Base-by-base conservation (phyloP, 2,113 vertebrate genomes). In the Poeciliopsis prolifica region DNA sequence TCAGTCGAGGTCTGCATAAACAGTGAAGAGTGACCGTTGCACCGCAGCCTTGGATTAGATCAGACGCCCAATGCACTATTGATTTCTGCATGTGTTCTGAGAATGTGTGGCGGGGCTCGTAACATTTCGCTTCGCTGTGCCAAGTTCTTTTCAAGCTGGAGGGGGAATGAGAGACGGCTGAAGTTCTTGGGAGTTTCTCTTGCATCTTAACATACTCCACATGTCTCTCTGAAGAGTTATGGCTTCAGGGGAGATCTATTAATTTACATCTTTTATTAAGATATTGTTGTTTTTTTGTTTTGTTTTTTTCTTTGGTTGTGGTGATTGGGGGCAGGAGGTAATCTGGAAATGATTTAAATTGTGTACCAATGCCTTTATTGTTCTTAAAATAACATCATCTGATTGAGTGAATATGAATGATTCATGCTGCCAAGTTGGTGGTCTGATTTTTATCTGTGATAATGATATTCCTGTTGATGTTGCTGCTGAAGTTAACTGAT, bases 181-280 rank as follows among this genome's bases (percentile, higher is more conserved):
- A 80, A 74, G 71, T 74, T 37, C 69, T 72, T 35, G 58, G 40
- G 14, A 63, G 19, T 62, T 62, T 84, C 76, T 68, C 40, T 76
- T 37, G 72, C 22, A 0, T 78, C 66, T 37, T 89, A 91, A 92
- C 81, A n/a, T 71, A 13, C 81, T 78, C 82, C 90, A 89, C 66
- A 90, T 93, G 90, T 88, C 79, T 63, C 69, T 66, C 33, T 72
- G 51, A 76, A 63, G 63, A 75, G 22, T 72, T 65, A 15, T 75
- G 77, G 7, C 77, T 51, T 70, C 65, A 26, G 48, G 63, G 72
- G 58, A 26, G 51, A 68, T 77, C 79, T 75, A 81, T 80, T 83
- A 85, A 84, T 83, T 77, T 44, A 10, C 5, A 26, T 63, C 1
- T 12, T 58, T 68, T 61, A 75, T 33, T 48, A 17, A 64, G 13